Evolutionary conservation across 2,888 invertebrate species (phyloP).

Genomic region (Caenorhabditis imperialis): DNA sequence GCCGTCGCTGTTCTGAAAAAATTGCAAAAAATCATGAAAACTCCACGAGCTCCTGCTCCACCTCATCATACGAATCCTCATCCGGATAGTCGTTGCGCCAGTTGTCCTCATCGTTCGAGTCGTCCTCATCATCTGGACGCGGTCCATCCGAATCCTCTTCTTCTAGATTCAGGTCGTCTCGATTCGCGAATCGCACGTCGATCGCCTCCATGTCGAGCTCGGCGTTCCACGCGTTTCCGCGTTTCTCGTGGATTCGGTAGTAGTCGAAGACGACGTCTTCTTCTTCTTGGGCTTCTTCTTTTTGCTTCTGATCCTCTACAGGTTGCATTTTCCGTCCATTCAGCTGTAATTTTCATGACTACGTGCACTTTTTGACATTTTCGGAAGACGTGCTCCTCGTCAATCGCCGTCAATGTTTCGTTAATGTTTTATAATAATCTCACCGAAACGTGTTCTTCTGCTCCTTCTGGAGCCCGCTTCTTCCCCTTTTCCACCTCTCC

Average conservation of each 20-base stretch:
- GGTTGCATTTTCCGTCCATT: slow-evolving; percentile 55
- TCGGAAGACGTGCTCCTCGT: too few species aligned
- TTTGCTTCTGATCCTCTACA: neutral
- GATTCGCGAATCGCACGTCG: slow-evolving; percentile 41
- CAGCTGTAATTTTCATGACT: slow-evolving; percentile 39
- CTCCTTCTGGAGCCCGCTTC: slow-evolving; percentile 4
- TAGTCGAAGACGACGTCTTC: slow-evolving; percentile 74
- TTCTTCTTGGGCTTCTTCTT: neutral
- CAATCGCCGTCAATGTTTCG: too few species aligned
- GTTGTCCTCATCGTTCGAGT: slow-evolving; percentile 77
- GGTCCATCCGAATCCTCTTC: slow-evolving; percentile 62
- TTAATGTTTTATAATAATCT: too few species aligned
- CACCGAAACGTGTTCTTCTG: slow-evolving; percentile 21
- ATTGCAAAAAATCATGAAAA: neutral
- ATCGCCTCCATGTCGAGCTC: slow-evolving; percentile 20
- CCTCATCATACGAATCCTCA: slow-evolving; percentile 67
- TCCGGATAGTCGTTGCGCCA: slow-evolving; percentile 78
- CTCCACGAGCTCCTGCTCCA: too few species aligned
- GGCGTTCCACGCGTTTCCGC: slow-evolving; percentile 16
- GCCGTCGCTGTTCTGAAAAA: slow-evolving; percentile 32
- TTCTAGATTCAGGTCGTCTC: slow-evolving; percentile 50
- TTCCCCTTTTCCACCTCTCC: slow-evolving; percentile 26
- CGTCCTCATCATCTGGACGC: slow-evolving; percentile 69
- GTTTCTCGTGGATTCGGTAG: slow-evolving; percentile 59
- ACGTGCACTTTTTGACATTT: too few species aligned